Evolutionary conservation across 2,888 invertebrate genomes (phyloP).

Genomic region (Molanna angustata): DNA sequence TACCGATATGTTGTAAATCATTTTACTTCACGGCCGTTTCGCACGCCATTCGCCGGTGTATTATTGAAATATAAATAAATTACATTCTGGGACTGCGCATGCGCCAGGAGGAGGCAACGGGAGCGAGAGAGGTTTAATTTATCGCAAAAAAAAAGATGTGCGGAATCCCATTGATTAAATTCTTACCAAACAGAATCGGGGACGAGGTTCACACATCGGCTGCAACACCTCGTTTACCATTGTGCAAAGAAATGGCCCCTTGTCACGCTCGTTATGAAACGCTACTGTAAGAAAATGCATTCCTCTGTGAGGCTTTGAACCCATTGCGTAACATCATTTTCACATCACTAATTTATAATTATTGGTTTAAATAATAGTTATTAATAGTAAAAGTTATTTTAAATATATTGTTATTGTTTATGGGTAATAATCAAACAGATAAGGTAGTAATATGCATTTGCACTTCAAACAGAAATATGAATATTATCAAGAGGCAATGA

Average conservation of each 20-base stretch:
- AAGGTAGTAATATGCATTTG: too few relatives aligned
- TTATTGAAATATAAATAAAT: conserved; percentile 33
- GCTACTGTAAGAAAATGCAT: too few relatives aligned
- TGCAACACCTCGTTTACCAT: not conserved
- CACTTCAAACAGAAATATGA: too few relatives aligned
- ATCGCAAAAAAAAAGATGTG: conserved; percentile 16
- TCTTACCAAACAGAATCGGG: conserved; percentile 1
- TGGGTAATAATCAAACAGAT: too few relatives aligned
- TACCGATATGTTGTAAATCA: conserved; percentile 30
- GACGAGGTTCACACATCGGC: conserved; percentile 1
- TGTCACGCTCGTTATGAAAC: not conserved
- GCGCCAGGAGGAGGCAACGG: conserved; percentile 23
- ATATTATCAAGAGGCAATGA: too few relatives aligned
- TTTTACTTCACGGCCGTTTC: conserved; percentile 30
- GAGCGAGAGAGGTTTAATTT: conserved; percentile 22
- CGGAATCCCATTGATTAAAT: conserved; percentile 20
- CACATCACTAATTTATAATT: too few relatives aligned
- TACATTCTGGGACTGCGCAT: conserved; percentile 10
- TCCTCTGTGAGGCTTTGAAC: too few relatives aligned
- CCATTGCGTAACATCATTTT: too few relatives aligned
- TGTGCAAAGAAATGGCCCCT: not conserved
- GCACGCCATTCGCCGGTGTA: conserved; percentile 32
- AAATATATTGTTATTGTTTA: too few relatives aligned
- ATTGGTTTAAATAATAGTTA: too few relatives aligned
- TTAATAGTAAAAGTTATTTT: too few relatives aligned